phyloP scores from a whole-genome alignment of 2,888 invertebrate genomes.

The Pristionchus exspectatus region DNA sequence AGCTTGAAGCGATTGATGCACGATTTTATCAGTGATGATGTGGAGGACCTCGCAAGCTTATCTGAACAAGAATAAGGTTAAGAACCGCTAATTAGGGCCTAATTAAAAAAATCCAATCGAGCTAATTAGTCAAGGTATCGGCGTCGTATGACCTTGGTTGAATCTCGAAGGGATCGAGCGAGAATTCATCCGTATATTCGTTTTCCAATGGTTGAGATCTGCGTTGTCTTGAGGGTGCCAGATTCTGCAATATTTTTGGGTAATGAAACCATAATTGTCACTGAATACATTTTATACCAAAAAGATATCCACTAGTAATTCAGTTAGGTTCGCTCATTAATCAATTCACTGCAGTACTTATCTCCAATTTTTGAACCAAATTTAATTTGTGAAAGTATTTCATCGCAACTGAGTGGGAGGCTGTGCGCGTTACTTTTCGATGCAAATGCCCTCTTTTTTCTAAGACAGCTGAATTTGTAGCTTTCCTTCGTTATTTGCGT shows the following conservation, averaged over 20 bases:
- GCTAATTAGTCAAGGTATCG: neutral
- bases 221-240: conserved; percentile 21
- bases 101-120: neutral
- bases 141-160: conserved; percentile 44
- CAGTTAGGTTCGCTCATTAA: no score
- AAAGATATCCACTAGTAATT: no score
- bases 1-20: conserved; percentile 9
- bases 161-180: conserved; percentile 59
- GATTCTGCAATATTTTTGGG: neutral
- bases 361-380: no score
- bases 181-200: conserved; percentile 59
- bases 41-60: conserved; percentile 30
- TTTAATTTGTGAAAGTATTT: neutral
- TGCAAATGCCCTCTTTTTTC: neutral
- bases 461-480: neutral
- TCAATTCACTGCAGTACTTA: no score
- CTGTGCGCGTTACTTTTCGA: neutral
- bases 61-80: conserved; percentile 2
- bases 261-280: neutral
- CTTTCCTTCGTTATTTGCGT: neutral
- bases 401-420: neutral
- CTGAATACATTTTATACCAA: no score
- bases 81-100: neutral
- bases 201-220: conserved; percentile 56
- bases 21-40: conserved; percentile 20